Evolutionary conservation across 2,797 vertebrate species (phyloP).

Genomic region (Danionella dracula): DNA sequence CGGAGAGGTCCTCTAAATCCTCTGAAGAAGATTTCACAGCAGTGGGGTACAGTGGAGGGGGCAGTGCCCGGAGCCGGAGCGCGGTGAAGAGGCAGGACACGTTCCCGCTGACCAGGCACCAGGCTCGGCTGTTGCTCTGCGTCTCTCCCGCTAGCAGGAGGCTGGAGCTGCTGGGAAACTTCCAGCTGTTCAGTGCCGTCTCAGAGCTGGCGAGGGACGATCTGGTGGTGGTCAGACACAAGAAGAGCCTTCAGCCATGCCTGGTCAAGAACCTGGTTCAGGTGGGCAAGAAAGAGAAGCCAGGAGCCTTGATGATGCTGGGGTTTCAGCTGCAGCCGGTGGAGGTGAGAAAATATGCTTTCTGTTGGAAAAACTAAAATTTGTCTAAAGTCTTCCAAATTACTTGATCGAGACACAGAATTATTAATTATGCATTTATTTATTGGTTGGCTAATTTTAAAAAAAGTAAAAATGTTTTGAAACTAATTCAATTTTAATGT

Average conservation of each 20-base stretch:
- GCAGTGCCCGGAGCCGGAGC: constrained; percentile 54
- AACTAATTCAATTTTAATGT: too few relatives aligned
- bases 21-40: constrained; percentile 55
- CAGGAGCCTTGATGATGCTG: constrained; percentile 65
- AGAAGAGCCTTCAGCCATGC: constrained; percentile 58
- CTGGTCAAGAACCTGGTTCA: constrained; percentile 71
- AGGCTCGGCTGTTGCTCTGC: constrained; percentile 72
- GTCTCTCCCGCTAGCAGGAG: constrained; percentile 54
- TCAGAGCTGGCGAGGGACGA: constrained; percentile 66
- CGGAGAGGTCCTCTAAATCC: constrained; percentile 37
- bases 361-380: background rate
- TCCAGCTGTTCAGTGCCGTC: constrained; percentile 69
- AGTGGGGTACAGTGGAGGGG: constrained; percentile 48
- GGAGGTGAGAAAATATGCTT: constrained; percentile 47
- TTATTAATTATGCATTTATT: too few relatives aligned
- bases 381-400: too few relatives aligned
- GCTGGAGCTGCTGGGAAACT: constrained; percentile 67
- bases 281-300: constrained; percentile 61
- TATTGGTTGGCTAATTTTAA: too few relatives aligned
- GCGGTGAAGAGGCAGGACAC: constrained; percentile 58
- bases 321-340: constrained; percentile 72
- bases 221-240: constrained; percentile 66
- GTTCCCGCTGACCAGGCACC: constrained; percentile 62
- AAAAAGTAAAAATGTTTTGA: too few relatives aligned
- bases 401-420: too few relatives aligned